Percentiles rank a stretch among this genome's conserved stretches.
Conservation (phyloP, 2,797 vertebrate genomes). For the Sebastiscus albofasciatus region DNA sequence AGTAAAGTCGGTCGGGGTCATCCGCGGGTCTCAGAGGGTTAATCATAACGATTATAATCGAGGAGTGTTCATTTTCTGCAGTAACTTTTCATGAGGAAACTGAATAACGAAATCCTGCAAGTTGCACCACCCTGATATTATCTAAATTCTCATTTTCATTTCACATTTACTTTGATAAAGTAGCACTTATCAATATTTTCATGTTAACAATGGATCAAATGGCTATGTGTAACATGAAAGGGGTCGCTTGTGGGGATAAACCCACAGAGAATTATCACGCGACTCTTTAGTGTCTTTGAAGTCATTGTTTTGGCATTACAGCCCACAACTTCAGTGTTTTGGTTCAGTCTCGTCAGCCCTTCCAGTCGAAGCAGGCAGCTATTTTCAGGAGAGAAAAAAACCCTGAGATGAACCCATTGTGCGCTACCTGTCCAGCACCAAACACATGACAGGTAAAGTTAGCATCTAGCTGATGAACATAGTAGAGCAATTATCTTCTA, state of each 20-base stretch:
- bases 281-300: background rate
- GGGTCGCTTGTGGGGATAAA: background rate
- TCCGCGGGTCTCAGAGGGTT: too few relatives aligned
- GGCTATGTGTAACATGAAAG: background rate
- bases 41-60: background rate
- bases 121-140: background rate
- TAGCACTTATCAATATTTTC: background rate
- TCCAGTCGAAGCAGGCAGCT: background rate
- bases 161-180: background rate
- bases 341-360: background rate
- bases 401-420: background rate
- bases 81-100: background rate
- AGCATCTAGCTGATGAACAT: background rate
- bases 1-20: too few relatives aligned
- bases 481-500: background rate
- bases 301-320: background rate
- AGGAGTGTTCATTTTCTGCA: background rate
- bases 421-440: background rate
- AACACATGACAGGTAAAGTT: background rate
- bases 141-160: background rate
- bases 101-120: background rate
- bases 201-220: background rate
- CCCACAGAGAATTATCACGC: background rate
- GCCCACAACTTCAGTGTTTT: background rate
- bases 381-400: background rate